Base-by-base conservation (phyloP, 1,140 invertebrate species). In the Batillaria attramentaria region DNA sequence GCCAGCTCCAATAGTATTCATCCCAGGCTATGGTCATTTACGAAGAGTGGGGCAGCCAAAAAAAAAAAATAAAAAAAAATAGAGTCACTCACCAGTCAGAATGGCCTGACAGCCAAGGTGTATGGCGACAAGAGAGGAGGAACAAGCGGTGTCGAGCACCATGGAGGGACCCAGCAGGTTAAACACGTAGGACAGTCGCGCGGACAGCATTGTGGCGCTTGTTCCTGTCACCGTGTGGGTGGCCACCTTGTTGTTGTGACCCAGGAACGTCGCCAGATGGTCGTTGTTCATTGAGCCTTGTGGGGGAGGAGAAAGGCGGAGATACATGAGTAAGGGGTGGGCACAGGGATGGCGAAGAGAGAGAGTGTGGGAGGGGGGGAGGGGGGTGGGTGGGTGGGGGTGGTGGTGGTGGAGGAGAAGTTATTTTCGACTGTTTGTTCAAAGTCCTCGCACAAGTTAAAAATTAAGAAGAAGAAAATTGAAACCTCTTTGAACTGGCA, bases 71-170 rank as follows among this genome's bases (percentile, higher is more conserved):
- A n/a, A n/a, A n/a, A n/a, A n/a, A n/a, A n/a, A n/a, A n/a, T n/a
- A n/a, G n/a, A n/a, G n/a, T n/a, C n/a, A n/a, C n/a, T n/a, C n/a
- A 10, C 96, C 96, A 43, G 92, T 91, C 57, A 94, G 92, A 65
- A 99, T 97, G 16, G 96, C 95, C 5, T 91, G 89, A 8, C 96
- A 92, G n/a, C 97, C 97, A 85, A 97, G 95, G 84, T 96, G 93
- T 20, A 99, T 91, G 1, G 96, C 97, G 86, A 95, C 94, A 86
- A 98, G 89, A 60, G 95, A 95, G 81, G 97, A 98, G 0, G 97
- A 98, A 90, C 97, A 99, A 1, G 97, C 97, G 3, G 97, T 98
- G 91, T 99, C 97, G 5, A 98, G 90, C 10, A 95, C 94, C 89
- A 95, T 97, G 89, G 96, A 97, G 1, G 97, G 97, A 3, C 97